Percentiles rank a stretch among this genome's conserved stretches.
Conservation (phyloP, 1,140 invertebrate genomes). For the Drosophila triauraria region DNA sequence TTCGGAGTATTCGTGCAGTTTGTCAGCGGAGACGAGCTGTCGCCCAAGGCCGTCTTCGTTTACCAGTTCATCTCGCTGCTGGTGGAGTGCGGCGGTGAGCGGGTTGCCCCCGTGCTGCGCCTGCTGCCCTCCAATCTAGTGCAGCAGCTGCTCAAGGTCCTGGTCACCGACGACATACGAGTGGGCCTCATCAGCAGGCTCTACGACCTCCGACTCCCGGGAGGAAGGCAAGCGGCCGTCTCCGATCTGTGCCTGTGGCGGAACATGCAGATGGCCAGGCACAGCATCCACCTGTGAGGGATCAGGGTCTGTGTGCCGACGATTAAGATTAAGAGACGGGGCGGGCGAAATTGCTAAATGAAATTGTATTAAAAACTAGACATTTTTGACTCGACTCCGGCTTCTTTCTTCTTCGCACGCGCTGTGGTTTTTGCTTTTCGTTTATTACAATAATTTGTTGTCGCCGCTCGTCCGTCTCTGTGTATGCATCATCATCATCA, state of each 20-base stretch:
- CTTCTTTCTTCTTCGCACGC: constrained; percentile 41
- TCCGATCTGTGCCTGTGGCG: constrained; percentile 92
- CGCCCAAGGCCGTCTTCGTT: constrained; percentile 94
- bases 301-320: background rate
- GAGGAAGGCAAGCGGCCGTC: constrained; percentile 91
- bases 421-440: constrained; percentile 53
- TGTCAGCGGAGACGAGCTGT: constrained; percentile 91
- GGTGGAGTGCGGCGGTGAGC: constrained; percentile 92
- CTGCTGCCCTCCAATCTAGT: constrained; percentile 92
- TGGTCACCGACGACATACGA: constrained; percentile 79
- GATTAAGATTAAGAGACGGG: constrained; percentile 33
- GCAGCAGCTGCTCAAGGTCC: constrained; percentile 91
- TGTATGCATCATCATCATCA: constrained; percentile 37
- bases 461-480: constrained; percentile 31
- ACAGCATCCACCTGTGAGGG: constrained; percentile 75
- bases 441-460: constrained; percentile 80
- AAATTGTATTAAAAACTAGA: constrained; percentile 63
- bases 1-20: constrained; percentile 91
- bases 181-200: constrained; percentile 86
- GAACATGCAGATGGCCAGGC: constrained; percentile 89
- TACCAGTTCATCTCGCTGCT: constrained; percentile 93
- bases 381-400: constrained; percentile 58
- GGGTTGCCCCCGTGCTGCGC: constrained; percentile 90
- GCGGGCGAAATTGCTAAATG: constrained; percentile 43
- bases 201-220: constrained; percentile 90